Percentiles rank a stretch among this genome's conserved stretches.
Conservation (phyloP, 2,888 invertebrate species). For the Drosophila robusta region DNA sequence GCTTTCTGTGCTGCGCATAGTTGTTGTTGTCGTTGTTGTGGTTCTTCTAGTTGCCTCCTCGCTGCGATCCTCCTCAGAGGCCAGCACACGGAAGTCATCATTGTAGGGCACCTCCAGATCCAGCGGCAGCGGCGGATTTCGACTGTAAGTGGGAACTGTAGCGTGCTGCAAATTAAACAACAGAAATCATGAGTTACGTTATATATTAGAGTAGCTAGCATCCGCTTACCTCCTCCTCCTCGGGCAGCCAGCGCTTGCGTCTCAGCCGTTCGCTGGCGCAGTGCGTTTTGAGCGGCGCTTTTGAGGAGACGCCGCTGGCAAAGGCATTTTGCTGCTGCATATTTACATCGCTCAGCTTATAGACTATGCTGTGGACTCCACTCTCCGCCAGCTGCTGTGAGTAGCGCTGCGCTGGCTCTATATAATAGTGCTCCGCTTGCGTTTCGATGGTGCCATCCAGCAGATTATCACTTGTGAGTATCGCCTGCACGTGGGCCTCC, state of each 20-base stretch:
- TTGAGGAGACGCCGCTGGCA: conserved; percentile 45
- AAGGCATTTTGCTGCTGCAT: conserved; percentile 71
- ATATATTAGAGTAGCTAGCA: not conserved
- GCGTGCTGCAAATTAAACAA: conserved; percentile 32
- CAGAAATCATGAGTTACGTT: not conserved
- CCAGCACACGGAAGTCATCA: conserved; percentile 87
- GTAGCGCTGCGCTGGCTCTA: conserved; percentile 87
- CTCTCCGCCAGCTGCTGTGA: conserved; percentile 86
- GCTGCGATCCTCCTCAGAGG: conserved; percentile 71
- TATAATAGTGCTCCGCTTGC: conserved; percentile 91
- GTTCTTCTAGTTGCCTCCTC: conserved; percentile 51
- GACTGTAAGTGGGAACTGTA: conserved; percentile 74
- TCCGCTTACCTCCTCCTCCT: conserved; percentile 86
- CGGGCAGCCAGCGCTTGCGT: conserved; percentile 89
- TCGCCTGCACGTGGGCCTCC: conserved; percentile 92
- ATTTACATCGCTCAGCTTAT: conserved; percentile 91
- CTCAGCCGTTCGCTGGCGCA: conserved; percentile 84
- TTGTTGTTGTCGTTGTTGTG: conserved; percentile 57
- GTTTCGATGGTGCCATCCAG: conserved; percentile 96
- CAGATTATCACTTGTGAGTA: conserved; percentile 93
- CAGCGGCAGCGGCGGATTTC: conserved; percentile 88
- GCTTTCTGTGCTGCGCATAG: conserved; percentile 67
- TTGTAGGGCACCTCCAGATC: conserved; percentile 89
- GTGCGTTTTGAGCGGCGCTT: conserved; percentile 74
- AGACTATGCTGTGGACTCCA: conserved; percentile 92